Conservation (phyloP, 2,113 vertebrate genomes). For the Tamias sibiricus region DNA sequence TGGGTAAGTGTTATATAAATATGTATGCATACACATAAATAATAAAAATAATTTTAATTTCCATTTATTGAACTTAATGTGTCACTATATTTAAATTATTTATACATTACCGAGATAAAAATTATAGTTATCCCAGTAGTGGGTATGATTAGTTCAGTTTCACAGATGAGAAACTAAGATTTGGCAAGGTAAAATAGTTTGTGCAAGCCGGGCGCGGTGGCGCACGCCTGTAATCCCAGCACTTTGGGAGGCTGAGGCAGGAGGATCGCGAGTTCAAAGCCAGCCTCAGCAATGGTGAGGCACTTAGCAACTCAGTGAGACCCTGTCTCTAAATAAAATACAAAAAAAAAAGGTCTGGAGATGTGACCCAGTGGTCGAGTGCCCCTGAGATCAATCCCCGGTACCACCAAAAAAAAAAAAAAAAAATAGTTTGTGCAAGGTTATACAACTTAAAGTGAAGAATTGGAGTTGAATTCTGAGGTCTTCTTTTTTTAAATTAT, state of each 20-base stretch:
- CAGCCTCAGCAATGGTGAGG: too few species aligned
- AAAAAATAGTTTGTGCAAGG: neutral
- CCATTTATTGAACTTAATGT: neutral
- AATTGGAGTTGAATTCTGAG: constrained; percentile 15
- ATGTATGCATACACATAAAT: neutral
- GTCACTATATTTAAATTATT: neutral
- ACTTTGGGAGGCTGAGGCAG: too few species aligned
- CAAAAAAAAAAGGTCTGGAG: too few species aligned
- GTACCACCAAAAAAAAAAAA: too few species aligned
- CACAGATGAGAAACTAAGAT: neutral
- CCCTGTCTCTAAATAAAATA: too few species aligned
- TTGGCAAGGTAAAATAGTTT: neutral
- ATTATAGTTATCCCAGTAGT: neutral
- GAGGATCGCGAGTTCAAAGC: too few species aligned
- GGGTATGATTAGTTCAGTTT: neutral
- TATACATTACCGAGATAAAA: constrained; percentile 19
- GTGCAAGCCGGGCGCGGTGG: too few species aligned
- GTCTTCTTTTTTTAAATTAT: too few species aligned
- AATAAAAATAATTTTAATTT: neutral
- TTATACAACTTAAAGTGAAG: neutral
- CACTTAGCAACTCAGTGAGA: too few species aligned
- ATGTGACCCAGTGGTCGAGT: too few species aligned
- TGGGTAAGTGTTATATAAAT: neutral
- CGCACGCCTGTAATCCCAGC: too few species aligned
- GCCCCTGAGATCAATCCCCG: too few species aligned